phyloP scores from a whole-genome alignment of 2,888 invertebrate species.

The Cosmia trapezina region DNA sequence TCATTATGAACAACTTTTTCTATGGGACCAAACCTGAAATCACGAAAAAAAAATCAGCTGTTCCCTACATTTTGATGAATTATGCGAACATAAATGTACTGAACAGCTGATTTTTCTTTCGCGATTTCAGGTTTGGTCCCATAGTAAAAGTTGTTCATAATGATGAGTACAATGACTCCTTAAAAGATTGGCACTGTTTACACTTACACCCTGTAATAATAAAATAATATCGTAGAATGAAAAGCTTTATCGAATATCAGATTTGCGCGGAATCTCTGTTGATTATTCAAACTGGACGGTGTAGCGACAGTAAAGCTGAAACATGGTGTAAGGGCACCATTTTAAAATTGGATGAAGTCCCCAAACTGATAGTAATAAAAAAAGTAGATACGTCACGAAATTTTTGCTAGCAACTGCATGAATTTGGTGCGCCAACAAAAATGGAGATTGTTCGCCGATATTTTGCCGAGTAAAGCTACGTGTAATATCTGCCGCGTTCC shows the following conservation, averaged over 20 bases:
- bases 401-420: conserved; percentile 57
- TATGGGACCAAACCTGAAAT: too few species aligned
- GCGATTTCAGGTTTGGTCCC: too few species aligned
- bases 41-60: too few species aligned
- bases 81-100: too few species aligned
- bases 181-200: too few species aligned
- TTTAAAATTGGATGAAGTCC: conserved; percentile 54
- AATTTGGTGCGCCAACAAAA: conserved; percentile 64
- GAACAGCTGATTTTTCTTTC: too few species aligned
- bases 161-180: too few species aligned
- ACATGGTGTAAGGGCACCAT: conserved; percentile 22
- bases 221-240: too few species aligned
- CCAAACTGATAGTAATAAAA: conserved; percentile 56
- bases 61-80: too few species aligned
- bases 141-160: too few species aligned
- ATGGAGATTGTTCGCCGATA: conserved; percentile 70
- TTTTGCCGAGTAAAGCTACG: conserved; percentile 71
- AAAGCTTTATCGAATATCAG: conserved; percentile 2
- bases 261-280: conserved; percentile 9
- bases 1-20: too few species aligned
- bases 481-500: conserved; percentile 74
- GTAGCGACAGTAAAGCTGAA: neutral
- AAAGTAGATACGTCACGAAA: conserved; percentile 43
- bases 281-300: neutral
- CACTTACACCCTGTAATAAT: too few species aligned